Percentiles rank a stretch among this genome's conserved stretches.
These are phyloP conservation scores for Timandra comae DNA, from an alignment of 2,888 invertebrate species.

Conservation along the genomic window DNA sequence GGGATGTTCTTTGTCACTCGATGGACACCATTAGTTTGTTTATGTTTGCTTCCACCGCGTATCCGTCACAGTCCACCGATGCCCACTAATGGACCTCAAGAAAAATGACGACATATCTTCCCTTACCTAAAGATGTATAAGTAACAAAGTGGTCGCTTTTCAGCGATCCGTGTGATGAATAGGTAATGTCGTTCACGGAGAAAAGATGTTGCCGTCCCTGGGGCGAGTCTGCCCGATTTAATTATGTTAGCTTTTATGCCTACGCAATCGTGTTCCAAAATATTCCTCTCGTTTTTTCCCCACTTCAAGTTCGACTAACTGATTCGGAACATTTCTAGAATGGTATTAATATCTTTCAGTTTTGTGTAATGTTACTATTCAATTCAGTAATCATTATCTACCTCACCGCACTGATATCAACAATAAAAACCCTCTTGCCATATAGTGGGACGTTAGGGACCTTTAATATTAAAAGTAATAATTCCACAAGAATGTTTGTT, in stretches of 20 bases:
- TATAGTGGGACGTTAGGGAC: too few species aligned
- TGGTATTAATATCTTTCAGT: too few species aligned
- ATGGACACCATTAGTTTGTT: conserved; percentile 54
- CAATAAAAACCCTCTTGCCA: too few species aligned
- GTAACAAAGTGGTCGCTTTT: conserved; percentile 52
- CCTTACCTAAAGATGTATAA: conserved; percentile 33
- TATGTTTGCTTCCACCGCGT: conserved; percentile 51
- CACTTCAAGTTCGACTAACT: conserved; percentile 19
- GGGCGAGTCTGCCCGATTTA: conserved; percentile 39
- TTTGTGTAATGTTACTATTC: too few species aligned
- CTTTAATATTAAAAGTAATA: conserved; percentile 4
- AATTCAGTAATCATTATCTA: too few species aligned
- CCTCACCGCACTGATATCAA: too few species aligned
- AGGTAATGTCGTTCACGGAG: conserved; percentile 46
- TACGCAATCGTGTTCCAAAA: conserved; percentile 27
- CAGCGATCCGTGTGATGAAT: conserved; percentile 51
- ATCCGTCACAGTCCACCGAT: conserved; percentile 50
- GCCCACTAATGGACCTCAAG: conserved; percentile 52
- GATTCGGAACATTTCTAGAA: conserved; percentile 14
- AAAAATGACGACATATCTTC: conserved; percentile 57
- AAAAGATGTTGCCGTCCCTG: conserved; percentile 37
- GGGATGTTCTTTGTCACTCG: conserved; percentile 56
- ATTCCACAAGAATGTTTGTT: conserved; percentile 5
- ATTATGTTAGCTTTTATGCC: conserved; percentile 40
- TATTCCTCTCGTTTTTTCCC: conserved; percentile 19